phyloP scores from a whole-genome alignment of 1,140 invertebrate genomes.

The Eubasilissa regina region DNA sequence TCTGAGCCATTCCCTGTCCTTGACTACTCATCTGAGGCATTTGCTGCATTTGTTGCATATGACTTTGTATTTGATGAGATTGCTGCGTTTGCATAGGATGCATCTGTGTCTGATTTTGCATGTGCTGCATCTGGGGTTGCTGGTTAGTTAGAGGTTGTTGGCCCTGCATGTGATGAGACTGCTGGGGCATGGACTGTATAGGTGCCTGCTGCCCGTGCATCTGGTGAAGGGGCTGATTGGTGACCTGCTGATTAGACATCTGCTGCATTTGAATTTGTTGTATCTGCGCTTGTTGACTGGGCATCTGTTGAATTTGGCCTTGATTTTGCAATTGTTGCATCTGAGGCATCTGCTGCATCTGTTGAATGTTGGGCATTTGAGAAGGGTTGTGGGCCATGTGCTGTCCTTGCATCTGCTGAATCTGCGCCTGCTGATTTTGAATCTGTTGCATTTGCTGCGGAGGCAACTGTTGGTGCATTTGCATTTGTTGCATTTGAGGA shows the following conservation, averaged over 20 bases:
- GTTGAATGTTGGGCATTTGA: conserved; percentile 69
- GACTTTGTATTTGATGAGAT: conserved; percentile 67
- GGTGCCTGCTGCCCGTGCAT: conserved; percentile 69
- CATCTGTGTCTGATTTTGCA: conserved; percentile 65
- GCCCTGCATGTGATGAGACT: conserved; percentile 69
- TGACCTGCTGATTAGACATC: conserved; percentile 67
- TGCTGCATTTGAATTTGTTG: conserved; percentile 69
- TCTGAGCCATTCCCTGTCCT: conserved; percentile 70
- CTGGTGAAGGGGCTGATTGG: conserved; percentile 66
- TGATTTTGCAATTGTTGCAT: conserved; percentile 68
- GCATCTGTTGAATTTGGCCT: conserved; percentile 69
- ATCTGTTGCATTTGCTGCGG: conserved; percentile 66
- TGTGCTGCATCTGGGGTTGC: conserved; percentile 68
- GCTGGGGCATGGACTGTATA: conserved; percentile 70
- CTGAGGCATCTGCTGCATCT: conserved; percentile 68
- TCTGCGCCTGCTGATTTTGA: conserved; percentile 69
- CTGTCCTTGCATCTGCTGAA: conserved; percentile 69
- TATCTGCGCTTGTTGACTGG: conserved; percentile 69
- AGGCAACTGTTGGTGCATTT: conserved; percentile 70
- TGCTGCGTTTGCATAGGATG: conserved; percentile 56
- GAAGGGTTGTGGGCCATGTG: conserved; percentile 66
- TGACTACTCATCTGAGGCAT: conserved; percentile 66
- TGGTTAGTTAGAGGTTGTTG: conserved; percentile 60
- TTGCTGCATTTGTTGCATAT: conserved; percentile 72
- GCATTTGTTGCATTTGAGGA: conserved; percentile 69